phyloP scores from a whole-genome alignment of 2,113 vertebrate species.

The Cranoglanis bouderius region DNA sequence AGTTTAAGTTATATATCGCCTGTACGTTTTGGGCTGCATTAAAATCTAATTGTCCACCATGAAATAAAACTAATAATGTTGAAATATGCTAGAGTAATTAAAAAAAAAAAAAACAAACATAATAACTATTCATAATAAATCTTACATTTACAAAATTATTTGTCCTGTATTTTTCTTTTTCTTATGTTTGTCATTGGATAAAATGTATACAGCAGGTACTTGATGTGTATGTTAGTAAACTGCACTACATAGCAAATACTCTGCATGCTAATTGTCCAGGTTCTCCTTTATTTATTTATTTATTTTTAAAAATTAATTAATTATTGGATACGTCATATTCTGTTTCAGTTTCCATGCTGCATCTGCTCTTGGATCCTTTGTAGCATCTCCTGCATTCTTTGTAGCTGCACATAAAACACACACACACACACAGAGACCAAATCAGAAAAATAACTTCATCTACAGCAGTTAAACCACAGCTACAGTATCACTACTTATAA shows the following conservation, averaged over 20 bases:
- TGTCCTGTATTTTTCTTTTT: constrained; percentile 36
- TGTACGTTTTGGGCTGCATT: constrained; percentile 83
- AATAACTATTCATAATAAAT: constrained; percentile 83
- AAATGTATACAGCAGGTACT: not conserved
- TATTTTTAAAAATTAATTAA: not conserved
- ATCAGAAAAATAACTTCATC: not conserved
- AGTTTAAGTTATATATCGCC: constrained; percentile 84
- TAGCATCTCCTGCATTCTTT: constrained; percentile 89
- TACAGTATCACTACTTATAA: not conserved
- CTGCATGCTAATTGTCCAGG: too few relatives aligned
- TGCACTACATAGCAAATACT: too few relatives aligned
- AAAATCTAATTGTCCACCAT: constrained; percentile 79
- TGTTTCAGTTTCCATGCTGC: constrained; percentile 57
- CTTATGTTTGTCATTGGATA: not conserved
- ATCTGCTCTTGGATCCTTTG: constrained; percentile 92
- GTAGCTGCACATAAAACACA: constrained; percentile 69
- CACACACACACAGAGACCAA: not conserved
- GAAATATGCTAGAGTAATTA: constrained; percentile 72
- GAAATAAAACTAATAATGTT: constrained; percentile 74
- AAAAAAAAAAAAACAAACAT: constrained; percentile 49
- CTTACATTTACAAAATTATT: constrained; percentile 75
- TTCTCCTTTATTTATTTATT: not conserved
- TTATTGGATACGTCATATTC: not conserved
- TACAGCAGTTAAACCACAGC: not conserved
- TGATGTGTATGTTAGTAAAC: too few relatives aligned